Base-by-base conservation (phyloP, 2,113 vertebrate species). In the Sturnira hondurensis region DNA sequence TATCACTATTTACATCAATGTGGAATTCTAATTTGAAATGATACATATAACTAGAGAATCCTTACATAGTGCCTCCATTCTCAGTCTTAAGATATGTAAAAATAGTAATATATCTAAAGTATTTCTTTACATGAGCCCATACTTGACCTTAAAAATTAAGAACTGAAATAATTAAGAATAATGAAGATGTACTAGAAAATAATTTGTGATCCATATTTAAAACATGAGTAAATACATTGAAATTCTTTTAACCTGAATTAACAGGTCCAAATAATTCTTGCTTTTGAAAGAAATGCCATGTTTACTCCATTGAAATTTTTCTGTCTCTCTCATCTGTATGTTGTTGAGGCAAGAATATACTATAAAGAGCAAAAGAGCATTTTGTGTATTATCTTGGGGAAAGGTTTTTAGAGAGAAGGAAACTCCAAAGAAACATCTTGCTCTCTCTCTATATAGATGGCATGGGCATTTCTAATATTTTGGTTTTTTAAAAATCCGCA, bases 61-160 rank as follows among this genome's bases (percentile, higher is more conserved):
- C 41, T 89, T 68, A 54, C 38, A 47, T 45, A 70, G 77, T 78
- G 17, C 26, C 15, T 28, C 9, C 54, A 94, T 71, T 88, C 36
- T 91, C 73, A 45, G 11, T 58, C 36, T 93, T 76, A 88, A 76
- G 82, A 84, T 47, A 47, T 47, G 17, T 74, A 36, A 67, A 93
- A n/a, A 50, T 86, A 50, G 73, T 74, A 78, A 78, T 71, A 28
- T 71, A 85, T 63, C 13, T 83, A 91, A 91, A 68, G 43, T 11
- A 67, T 41, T 61, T 84, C 19, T 78, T 88, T 94, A 52, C 16
- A 71, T 47, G 2, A 15, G 33, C 17, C 47, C 5, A 58, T 73
- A 71, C 12, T 92, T 78, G 70, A n/a, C 89, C 91, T 91, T 63
- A 38, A 91, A 83, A 86, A 88, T 84, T 43, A 88, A 76, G 20